Base-by-base conservation (phyloP, 92 coral and sea anemone genomes). In the Phenganax stokvisi region DNA sequence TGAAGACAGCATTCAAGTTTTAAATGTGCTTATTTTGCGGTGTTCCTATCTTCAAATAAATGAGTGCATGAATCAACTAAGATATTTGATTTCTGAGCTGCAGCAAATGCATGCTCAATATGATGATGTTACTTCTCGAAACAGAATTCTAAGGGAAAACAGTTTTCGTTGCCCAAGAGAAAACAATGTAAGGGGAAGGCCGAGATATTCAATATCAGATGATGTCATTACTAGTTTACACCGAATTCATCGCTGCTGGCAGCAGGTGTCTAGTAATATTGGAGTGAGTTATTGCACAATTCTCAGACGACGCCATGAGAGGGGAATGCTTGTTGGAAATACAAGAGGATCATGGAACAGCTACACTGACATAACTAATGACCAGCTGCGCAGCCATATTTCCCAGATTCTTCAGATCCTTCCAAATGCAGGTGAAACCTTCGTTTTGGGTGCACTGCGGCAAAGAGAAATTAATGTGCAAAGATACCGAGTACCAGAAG, bases 351-450 rank as follows among this genome's bases (percentile, higher is more conserved):
- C 84, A 10, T 30, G 84, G 67, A 83, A 44, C 53, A 74, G 70
- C 72, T 84, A 75, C 69, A 75, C 62, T 30, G 72, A 86, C 15
- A 82, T 86, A 44, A 56, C 62, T 27, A 69, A 85, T 51, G 81
- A 81, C 52, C 72, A 80, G 20, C 86, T 86, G 64, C 77, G 89
- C 72, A 76, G 59, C 51, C 83, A 73, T 64, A 81, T 86, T 54
- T 56, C 84, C 25, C 83, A 87, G 25, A 83, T 87, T 70, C 81
- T 83, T 60, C 85, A 83, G 71, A 61, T 58, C 30, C 76, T 86
- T 57, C 86, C 88, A 6, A 77, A 86, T 81, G 89, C 86, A 52
- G 89, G 89, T 28, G 89, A 86, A 72, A 86, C 90, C 12, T 79
- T 76, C 72, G 74, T 84, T 28, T 84, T 87, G 53, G 90, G 90